Evolutionary conservation across 2,888 invertebrate genomes (phyloP), one percentile per base, ranked within the genome.

Genomic region (Camptogramma bilineatum): DNA sequence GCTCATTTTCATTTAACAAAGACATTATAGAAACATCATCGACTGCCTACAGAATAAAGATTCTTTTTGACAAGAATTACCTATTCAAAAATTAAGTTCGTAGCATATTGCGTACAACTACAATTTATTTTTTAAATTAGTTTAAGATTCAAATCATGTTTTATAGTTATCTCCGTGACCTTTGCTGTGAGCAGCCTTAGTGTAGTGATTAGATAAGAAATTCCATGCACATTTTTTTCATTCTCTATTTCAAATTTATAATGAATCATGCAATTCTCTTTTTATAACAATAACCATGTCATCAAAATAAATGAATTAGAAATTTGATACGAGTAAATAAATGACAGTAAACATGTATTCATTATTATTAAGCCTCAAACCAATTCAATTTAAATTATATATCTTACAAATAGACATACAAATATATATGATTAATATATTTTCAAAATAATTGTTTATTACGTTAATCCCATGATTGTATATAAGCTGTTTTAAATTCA

Each of bases 291-390:
- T 48, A 51, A 54, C 48, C 58, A 63, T 58, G 54, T 58, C 48
- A 55, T 51, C 17, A 58, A 54, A 56, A 46, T 24, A 50, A 31
- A 42, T 24, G 10, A 52, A 54, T 55, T 34, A 18, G 28, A 28
- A 28, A 28, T 28, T 52, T 46, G 10, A 31, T 17, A 63, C 17
- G 10, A 44, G 21, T 51, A 63, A 54, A 60, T 55, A 66, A 44
- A 56, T 55, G 52, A 48, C 59, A 62, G 55, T 64, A 64, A 64
- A 72, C 58, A 73, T 73, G 73, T 73, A 73, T 73, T 73, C 73
- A 73, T 73, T 71, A 71, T 73, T 71, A 72, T 57, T 48, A 52
- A 61, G 61, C 65, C 51, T 65, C 44, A 44, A 57, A 46, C 21
- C 52, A 52, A 54, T 52, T 51, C 18, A 13, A 52, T 13, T 16